Conservation (phyloP, 2,113 vertebrate genomes). For the Ascaphus truei region DNA sequence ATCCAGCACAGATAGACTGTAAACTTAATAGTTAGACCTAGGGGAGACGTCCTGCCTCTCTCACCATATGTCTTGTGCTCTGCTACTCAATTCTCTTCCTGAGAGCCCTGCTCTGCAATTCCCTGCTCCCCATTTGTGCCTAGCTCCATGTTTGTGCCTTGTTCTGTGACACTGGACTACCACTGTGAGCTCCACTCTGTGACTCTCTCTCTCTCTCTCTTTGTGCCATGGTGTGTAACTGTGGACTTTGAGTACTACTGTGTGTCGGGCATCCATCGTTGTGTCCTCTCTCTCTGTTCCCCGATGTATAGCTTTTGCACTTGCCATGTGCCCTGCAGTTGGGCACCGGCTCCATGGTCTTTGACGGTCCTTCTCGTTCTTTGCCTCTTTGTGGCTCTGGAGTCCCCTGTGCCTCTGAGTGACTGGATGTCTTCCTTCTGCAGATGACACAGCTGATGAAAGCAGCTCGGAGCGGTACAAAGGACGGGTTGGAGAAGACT, state of each 20-base stretch:
- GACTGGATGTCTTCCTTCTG: accelerated
- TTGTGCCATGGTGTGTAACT: not conserved
- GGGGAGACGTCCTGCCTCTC: not conserved
- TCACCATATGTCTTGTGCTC: not conserved
- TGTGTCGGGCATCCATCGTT: not conserved
- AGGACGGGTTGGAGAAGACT: conserved; percentile 91
- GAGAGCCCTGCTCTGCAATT: not conserved
- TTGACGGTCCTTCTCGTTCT: not conserved
- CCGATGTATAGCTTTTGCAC: too few relatives aligned
- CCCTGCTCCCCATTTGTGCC: not conserved
- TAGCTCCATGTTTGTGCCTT: not conserved
- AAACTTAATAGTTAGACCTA: not conserved
- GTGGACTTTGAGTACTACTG: not conserved
- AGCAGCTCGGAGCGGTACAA: conserved; percentile 87
- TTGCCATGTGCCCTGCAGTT: not conserved
- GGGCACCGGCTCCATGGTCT: not conserved
- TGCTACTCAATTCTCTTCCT: not conserved
- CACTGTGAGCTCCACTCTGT: too few relatives aligned
- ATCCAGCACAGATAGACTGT: not conserved
- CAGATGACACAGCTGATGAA: conserved; percentile 96
- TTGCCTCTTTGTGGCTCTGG: not conserved
- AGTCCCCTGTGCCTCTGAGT: not conserved
- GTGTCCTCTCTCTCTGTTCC: not conserved
- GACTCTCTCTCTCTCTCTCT: not conserved
- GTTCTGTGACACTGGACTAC: too few relatives aligned